Evolutionary conservation across 2,113 vertebrate genomes (phyloP).

Genomic region (Campylorhamphus procurvoides): DNA sequence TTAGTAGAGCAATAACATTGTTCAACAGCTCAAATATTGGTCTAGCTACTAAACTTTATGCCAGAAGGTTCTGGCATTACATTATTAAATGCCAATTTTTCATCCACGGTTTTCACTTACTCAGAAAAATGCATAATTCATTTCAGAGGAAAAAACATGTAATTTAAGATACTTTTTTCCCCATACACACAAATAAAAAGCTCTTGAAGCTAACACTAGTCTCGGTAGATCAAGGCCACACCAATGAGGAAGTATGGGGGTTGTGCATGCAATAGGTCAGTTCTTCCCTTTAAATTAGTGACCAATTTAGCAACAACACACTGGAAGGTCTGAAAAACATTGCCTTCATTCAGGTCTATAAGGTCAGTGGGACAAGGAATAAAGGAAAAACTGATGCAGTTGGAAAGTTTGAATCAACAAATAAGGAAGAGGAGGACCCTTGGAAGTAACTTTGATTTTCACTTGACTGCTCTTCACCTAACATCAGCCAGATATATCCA

Average conservation of each 20-base stretch:
- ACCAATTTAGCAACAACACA: neutral
- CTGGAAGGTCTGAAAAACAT: neutral
- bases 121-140: neutral
- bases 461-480: neutral
- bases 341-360: neutral
- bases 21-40: conserved; percentile 27
- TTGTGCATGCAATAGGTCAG: neutral
- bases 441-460: neutral
- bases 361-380: neutral
- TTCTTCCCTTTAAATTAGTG: neutral
- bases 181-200: fast-evolving
- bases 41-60: conserved; percentile 5
- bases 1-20: neutral
- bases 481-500: neutral
- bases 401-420: neutral
- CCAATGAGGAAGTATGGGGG: neutral
- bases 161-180: neutral
- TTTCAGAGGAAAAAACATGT: neutral
- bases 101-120: neutral
- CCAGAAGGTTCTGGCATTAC: neutral
- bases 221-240: neutral
- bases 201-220: neutral
- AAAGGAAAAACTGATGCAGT: neutral
- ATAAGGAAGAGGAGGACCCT: neutral
- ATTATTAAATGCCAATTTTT: neutral